Percentiles rank a stretch among this genome's conserved stretches.
Evolutionary conservation across 2,888 invertebrate genomes (phyloP).

Genomic region (Philhelius pedissequus): DNA sequence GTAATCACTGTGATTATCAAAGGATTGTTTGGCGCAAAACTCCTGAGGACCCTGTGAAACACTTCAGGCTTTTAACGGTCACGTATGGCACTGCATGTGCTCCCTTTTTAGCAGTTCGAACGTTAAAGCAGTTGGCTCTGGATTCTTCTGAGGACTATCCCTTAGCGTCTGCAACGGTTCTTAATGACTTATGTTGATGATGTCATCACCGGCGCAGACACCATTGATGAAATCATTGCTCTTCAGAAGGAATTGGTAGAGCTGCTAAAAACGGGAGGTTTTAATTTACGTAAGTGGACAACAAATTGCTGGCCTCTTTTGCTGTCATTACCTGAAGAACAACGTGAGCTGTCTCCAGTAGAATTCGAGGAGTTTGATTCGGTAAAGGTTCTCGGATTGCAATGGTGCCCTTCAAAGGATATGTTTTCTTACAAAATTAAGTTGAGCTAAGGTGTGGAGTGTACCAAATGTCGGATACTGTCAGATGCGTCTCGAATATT

Average conservation of each 20-base stretch:
- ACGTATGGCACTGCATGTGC: neutral
- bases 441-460: neutral
- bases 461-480: slow-evolving; percentile 1
- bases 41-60: neutral
- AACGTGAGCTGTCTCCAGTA: too few species aligned
- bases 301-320: neutral
- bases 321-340: neutral
- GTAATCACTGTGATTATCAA: neutral
- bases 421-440: neutral
- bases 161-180: neutral
- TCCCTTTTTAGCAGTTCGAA: too few species aligned
- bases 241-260: neutral
- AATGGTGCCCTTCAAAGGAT: slow-evolving; percentile 1
- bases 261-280: neutral
- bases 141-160: neutral
- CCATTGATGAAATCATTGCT: neutral
- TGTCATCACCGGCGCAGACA: neutral
- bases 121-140: too few species aligned
- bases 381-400: neutral
- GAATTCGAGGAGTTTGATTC: too few species aligned
- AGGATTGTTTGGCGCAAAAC: neutral
- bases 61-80: neutral
- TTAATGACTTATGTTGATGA: neutral
- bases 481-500: slow-evolving; percentile 13
- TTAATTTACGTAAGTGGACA: neutral